Percentiles rank a stretch among this genome's conserved stretches.
These are phyloP conservation scores for Linurgus olivaceus DNA, from an alignment of 2,797 vertebrate species.

Conservation along the genomic window DNA sequence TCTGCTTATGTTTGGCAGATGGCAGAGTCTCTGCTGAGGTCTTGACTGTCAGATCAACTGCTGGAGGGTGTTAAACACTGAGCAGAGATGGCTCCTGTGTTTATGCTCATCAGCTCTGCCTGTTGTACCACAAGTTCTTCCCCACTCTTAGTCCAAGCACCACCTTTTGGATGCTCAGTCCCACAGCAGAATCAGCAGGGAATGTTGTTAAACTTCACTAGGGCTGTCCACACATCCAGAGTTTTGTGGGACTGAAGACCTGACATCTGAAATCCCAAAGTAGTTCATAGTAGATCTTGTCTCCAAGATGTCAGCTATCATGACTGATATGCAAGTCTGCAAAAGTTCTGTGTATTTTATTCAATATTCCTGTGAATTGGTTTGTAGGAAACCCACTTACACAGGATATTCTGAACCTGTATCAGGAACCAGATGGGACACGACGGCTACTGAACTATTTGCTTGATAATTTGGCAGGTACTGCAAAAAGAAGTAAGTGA, in stretches of 20 bases:
- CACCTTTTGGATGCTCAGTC: not conserved
- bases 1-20: not conserved
- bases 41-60: not conserved
- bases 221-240: not conserved
- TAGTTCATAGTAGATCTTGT: not conserved
- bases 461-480: conserved; percentile 98
- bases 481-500: conserved; percentile 96
- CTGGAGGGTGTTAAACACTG: not conserved
- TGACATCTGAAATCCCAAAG: not conserved
- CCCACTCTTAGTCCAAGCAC: accelerated
- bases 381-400: conserved; percentile 96
- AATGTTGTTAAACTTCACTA: not conserved
- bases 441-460: conserved; percentile 96
- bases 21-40: not conserved
- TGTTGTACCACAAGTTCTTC: not conserved
- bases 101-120: not conserved
- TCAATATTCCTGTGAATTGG: conserved; percentile 12
- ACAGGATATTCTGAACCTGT: conserved; percentile 97
- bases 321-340: not conserved
- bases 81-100: not conserved
- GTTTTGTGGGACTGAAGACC: not conserved
- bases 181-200: not conserved
- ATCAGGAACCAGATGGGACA: conserved; percentile 97
- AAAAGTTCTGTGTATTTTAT: not conserved
- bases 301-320: not conserved